A percentile compares a stretch with the other conserved stretches of the same genome.
phyloP scores from a whole-genome alignment of 1,140 invertebrate genomes.

The Heliconius hewitsoni region DNA sequence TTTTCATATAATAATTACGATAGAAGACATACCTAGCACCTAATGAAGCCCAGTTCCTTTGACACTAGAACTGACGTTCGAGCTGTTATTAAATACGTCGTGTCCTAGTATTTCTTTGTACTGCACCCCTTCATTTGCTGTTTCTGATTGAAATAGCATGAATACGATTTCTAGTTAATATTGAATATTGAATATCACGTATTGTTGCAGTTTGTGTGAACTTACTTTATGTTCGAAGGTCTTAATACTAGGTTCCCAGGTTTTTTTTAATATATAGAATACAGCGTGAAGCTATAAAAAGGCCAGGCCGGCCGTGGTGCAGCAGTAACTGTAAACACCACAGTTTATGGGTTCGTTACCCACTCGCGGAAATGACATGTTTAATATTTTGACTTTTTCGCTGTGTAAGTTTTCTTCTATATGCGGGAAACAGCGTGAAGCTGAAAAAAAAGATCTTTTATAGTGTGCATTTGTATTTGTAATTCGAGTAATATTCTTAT shows the following conservation, averaged over 20 bases:
- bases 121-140: not conserved
- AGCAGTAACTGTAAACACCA: too few relatives aligned
- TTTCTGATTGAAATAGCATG: not conserved
- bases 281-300: too few relatives aligned
- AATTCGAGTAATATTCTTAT: too few relatives aligned
- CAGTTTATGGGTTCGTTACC: too few relatives aligned
- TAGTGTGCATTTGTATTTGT: too few relatives aligned
- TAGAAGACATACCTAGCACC: not conserved
- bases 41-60: constrained; percentile 23
- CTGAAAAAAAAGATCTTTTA: too few relatives aligned
- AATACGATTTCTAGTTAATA: not conserved
- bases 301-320: too few relatives aligned
- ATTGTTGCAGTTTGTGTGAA: not conserved
- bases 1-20: not conserved
- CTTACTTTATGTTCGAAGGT: not conserved
- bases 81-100: not conserved
- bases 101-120: not conserved
- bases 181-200: not conserved
- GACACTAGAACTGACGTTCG: constrained; percentile 9
- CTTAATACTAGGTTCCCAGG: not conserved
- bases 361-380: too few relatives aligned
- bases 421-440: too few relatives aligned
- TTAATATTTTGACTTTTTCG: too few relatives aligned
- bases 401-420: too few relatives aligned
- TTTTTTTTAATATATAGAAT: not conserved